phyloP scores from a whole-genome alignment of 1,140 invertebrate genomes.

The Pseudachorutes palmiensis region DNA sequence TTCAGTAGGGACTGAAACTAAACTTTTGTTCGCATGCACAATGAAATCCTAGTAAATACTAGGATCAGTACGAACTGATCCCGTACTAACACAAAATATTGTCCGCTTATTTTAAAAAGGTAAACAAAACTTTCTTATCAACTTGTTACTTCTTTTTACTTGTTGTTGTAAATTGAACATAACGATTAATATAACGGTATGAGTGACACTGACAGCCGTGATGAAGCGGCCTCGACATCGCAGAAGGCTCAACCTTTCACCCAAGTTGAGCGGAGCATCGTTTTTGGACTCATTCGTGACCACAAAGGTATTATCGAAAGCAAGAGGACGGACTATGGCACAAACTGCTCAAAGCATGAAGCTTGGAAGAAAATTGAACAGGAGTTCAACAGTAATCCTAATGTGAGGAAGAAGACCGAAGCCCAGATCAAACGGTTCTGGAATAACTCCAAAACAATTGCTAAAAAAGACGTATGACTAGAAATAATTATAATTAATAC shows the following conservation, averaged over 20 bases:
- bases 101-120: too few relatives aligned
- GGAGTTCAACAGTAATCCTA: neutral
- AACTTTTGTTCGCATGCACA: too few relatives aligned
- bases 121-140: too few relatives aligned
- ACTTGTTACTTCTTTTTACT: too few relatives aligned
- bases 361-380: slow-evolving; percentile 1
- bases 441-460: slow-evolving; percentile 5
- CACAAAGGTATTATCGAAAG: neutral
- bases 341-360: neutral
- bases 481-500: neutral
- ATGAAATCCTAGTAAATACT: too few relatives aligned
- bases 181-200: too few relatives aligned
- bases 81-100: too few relatives aligned
- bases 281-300: neutral
- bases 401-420: neutral
- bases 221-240: neutral
- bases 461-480: slow-evolving; percentile 14
- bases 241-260: slow-evolving; percentile 2
- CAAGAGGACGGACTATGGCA: neutral
- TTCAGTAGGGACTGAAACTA: too few relatives aligned
- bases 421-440: slow-evolving; percentile 9
- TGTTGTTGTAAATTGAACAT: too few relatives aligned
- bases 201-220: neutral
- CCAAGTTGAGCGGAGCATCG: neutral
- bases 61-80: too few relatives aligned